These are phyloP conservation scores for Rapana venosa DNA, from an alignment of 2,888 invertebrate species.

Conservation along the genomic window DNA sequence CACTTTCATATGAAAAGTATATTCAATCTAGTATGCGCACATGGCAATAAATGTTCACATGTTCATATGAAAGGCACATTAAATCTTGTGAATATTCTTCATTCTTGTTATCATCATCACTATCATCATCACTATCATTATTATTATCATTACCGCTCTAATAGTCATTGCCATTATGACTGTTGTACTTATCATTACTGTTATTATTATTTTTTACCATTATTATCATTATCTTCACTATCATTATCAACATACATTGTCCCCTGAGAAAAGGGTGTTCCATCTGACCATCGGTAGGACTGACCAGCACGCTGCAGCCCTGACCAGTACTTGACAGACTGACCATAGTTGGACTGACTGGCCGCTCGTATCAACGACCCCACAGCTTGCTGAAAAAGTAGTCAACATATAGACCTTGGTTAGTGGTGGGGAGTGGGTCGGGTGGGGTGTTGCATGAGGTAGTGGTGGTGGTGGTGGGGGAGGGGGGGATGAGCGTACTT, in stretches of 20 bases:
- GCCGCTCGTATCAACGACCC: background rate
- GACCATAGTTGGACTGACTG: background rate
- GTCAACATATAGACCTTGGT: background rate
- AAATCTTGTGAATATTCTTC: too few species aligned
- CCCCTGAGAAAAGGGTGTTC: conserved; percentile 52
- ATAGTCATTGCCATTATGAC: too few species aligned
- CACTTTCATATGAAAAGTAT: too few species aligned
- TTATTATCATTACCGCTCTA: too few species aligned
- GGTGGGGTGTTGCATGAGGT: background rate
- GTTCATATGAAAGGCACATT: too few species aligned
- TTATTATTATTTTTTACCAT: background rate
- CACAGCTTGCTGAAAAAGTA: background rate
- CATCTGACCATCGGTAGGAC: conserved; percentile 60
- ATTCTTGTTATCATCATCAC: too few species aligned
- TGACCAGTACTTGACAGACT: conserved; percentile 56
- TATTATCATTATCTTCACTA: background rate
- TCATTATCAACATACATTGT: conserved; percentile 52
- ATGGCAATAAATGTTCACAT: too few species aligned
- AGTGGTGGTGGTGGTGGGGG: background rate
- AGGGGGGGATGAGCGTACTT: too few species aligned
- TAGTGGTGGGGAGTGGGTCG: background rate
- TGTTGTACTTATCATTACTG: too few species aligned
- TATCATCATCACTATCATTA: too few species aligned
- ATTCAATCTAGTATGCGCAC: too few species aligned
- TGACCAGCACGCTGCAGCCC: conserved; percentile 53